Evolutionary conservation across 1,140 invertebrate genomes (phyloP), one percentile per base, ranked within the genome.

Genomic region (Caenorhabditis tropicalis): DNA sequence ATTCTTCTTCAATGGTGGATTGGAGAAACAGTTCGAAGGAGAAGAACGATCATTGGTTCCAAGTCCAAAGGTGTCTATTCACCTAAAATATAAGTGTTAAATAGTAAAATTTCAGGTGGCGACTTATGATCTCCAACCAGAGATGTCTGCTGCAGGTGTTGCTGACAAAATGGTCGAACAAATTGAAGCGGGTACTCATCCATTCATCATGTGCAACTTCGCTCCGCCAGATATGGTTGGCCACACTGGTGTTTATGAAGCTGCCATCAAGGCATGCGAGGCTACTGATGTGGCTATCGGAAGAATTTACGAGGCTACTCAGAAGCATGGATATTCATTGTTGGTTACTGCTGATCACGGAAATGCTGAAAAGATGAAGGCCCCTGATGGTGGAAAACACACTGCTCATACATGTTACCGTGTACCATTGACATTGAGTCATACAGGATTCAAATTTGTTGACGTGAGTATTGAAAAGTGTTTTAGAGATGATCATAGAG

Each of bases 201-300:
- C 90, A 9, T 93, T 93, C 86, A 87, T 93, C 12, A 93, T 93
- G 92, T 92, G 92, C 87, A 93, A 93, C 85, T 93, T 93, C 88
- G 92, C 92, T 19, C 92, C 92, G 33, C 92, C 92, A 29, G 92
- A 93, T 84, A 93, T 93, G 92, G 92, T 93, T 49, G 92, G 92
- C 12, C 92, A 93, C 83, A 93, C 92, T 10, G 92, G 92, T 21
- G 89, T 91, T 82, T 93, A 92, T 86, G 92, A 92, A 39, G 88
- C 92, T 31, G 90, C 92, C 12, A 90, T 93, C 12, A 92, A 87
- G 39, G 92, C 92, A 15, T 91, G 90, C 74, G 90, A 92, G 87
- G 91, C 92, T 7, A 92, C 92, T 46, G 91, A 92, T 70, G 53
- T 70, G 6, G 89, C 89, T 12, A 91, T 92, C 86, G 91, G 90